Evolutionary conservation across 2,113 vertebrate genomes (phyloP), one percentile per base, ranked within the genome.

Genomic region (Dinomys branickii): DNA sequence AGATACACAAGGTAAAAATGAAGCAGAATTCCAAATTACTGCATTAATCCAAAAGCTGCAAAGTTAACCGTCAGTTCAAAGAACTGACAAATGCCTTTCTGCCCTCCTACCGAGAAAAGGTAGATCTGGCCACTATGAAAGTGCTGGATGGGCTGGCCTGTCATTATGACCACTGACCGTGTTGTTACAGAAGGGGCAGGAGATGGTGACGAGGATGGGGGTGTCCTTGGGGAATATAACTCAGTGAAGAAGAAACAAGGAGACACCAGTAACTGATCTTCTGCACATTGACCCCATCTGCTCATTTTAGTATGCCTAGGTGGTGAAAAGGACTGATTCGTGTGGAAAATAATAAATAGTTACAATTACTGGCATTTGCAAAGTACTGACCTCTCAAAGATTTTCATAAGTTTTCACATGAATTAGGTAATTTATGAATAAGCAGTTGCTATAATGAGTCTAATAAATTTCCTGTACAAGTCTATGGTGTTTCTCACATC

Each of bases 21-120:
- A 97, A 98, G 97, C 67, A 75, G 88, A 98, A 96, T 95, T 97
- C 35, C 82, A 92, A 38, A 77, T 93, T 44, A 52, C 16, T n/a
- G 35, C 61, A 16, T 80, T 89, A 35, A 33, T 86, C 96, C 71
- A 82, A 69, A 2, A 85, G 22, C 19, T 78, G 93, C 86, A 97
- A 67, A 73, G 84, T 91, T 65, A 94, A 95, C 35, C 87, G 35
- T 69, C n/a, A n/a, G n/a, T 82, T 83, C 86, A 22, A 75, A 94
- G 41, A 90, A 80, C 96, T 59, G 38, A 30, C 0, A 69, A 84
- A 14, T 73, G 35, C 35, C 71, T n/a, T 71, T 71, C 59, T 69
- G 26, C 11, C 16, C 12, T 67, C 63, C 69, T 47, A 65, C n/a
- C 44, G 33, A 82, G 12, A 52, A 69, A 91, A 59, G 52, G 59